Base-by-base conservation (phyloP, 2,797 vertebrate species). In the Rhinatrema bivittatum region DNA sequence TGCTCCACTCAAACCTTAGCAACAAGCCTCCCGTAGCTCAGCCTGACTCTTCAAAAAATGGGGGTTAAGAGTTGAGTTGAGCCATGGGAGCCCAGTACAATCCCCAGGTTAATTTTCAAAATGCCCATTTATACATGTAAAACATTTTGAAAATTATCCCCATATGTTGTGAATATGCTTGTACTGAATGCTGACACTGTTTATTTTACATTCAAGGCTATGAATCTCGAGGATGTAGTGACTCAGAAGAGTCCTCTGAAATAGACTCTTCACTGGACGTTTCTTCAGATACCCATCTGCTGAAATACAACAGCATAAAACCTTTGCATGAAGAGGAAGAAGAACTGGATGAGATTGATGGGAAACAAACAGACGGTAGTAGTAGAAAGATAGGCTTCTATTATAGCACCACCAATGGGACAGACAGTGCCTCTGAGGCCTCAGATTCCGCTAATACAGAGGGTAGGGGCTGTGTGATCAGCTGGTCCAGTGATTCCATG, bases 171-270 rank as follows among this genome's bases (percentile, higher is more conserved):
- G n/a, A n/a, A n/a, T n/a, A n/a, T n/a, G n/a, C n/a, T n/a, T n/a
- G n/a, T n/a, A n/a, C n/a, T n/a, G n/a, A n/a, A n/a, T n/a, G n/a
- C n/a, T n/a, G n/a, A n/a, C n/a, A n/a, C n/a, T n/a, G 3, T 48
- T 3, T 46, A 2, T 53, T 28, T 60, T 8, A 42, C n/a, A 32
- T 44, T 49, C 1, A 60, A 99, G 95, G 95, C 57, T 98, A 99
- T 0, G 95, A 94, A 50, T 96, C 95, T 8, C 79, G 91, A 31
- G 76, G 82, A 23, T 88, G 86, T 64, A 99, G 93, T 5, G 94
- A 99, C 65, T 96, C 93, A 0, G 93, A 98, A 29, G 81, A 86
- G 35, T 95, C 91, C 9, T 88, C 90, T 2, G 90, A 92, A 22
- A 25, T 72, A 25, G 91, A 92, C 42, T 90, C 88, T 14, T 51